Evolutionary conservation across 2,888 invertebrate species (phyloP).

Genomic region (Lithosia quadra): DNA sequence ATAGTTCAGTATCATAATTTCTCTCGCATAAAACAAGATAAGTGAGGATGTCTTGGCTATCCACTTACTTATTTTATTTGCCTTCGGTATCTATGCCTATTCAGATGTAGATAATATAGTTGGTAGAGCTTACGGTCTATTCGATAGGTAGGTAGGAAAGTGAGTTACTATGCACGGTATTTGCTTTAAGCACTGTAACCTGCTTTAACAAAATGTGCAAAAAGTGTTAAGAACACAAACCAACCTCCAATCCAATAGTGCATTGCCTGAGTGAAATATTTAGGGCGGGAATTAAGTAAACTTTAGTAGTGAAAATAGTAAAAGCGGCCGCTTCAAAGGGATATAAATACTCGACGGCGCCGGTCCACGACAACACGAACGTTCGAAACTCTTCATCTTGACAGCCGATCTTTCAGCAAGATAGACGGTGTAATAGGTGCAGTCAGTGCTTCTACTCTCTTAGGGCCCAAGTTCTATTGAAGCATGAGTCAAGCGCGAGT

Average conservation of each 20-base stretch:
- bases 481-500: neutral
- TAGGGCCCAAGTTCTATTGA: slow-evolving; percentile 11
- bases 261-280: slow-evolving; percentile 34
- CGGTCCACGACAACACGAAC: slow-evolving; percentile 55
- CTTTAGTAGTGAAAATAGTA: slow-evolving; percentile 64
- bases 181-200: neutral
- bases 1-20: slow-evolving; percentile 30
- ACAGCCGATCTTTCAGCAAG: slow-evolving; percentile 57
- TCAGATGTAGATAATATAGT: neutral
- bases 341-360: slow-evolving; percentile 69
- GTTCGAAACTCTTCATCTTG: slow-evolving; percentile 62
- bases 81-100: neutral
- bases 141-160: neutral
- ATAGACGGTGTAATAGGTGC: slow-evolving; percentile 45
- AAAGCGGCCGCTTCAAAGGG: slow-evolving; percentile 73
- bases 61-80: slow-evolving; percentile 3
- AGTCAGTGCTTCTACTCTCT: slow-evolving; percentile 29
- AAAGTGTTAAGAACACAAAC: no score
- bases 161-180: neutral
- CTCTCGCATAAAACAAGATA: slow-evolving; percentile 15
- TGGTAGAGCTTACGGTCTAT: neutral
- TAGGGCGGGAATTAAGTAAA: slow-evolving; percentile 53
- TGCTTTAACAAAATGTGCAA: neutral
- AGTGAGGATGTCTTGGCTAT: slow-evolving; percentile 12
- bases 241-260: slow-evolving; percentile 7